Percentiles rank a stretch among this genome's conserved stretches.
phyloP scores from a whole-genome alignment of 2,113 vertebrate genomes.

The Cephalopholis sonnerati region DNA sequence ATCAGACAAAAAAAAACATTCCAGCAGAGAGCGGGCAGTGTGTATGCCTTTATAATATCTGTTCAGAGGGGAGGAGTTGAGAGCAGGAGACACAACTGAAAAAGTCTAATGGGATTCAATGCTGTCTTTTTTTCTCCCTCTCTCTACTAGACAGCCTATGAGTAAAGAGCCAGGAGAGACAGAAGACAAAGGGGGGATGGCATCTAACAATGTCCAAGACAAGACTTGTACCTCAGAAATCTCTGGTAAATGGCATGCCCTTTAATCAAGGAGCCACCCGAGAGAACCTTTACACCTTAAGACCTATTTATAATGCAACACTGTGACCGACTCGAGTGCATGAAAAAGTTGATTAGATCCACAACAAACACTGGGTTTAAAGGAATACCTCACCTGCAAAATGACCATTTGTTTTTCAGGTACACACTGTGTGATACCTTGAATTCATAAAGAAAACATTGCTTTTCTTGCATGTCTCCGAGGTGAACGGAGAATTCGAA shows the following conservation, averaged over 20 bases:
- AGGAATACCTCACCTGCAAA: no score
- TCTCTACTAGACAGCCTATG: background rate
- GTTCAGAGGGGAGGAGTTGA: slow-evolving; percentile 1
- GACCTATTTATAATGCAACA: slow-evolving; percentile 48
- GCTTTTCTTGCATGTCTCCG: no score
- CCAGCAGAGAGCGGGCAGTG: background rate
- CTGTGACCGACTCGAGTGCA: slow-evolving; percentile 20
- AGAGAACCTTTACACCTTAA: slow-evolving; percentile 51
- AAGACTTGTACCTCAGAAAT: slow-evolving; percentile 50
- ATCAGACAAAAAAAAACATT: background rate
- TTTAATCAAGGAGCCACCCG: slow-evolving; percentile 65
- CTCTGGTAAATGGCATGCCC: slow-evolving; percentile 57
- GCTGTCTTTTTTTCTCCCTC: background rate
- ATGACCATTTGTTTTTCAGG: no score
- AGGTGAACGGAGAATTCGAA: no score
- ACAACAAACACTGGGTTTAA: background rate
- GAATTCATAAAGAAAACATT: no score
- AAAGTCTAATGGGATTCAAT: slow-evolving; percentile 30
- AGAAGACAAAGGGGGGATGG: slow-evolving; percentile 27
- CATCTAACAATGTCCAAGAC: slow-evolving; percentile 47
- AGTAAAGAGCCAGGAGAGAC: slow-evolving; percentile 8
- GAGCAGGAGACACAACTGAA: background rate
- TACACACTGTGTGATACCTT: no score
- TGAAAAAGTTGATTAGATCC: slow-evolving; percentile 42
- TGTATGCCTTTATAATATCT: slow-evolving; percentile 13